Percentiles rank a stretch among this genome's conserved stretches.
These are phyloP conservation scores for Morpho achilles DNA, from an alignment of 2,888 invertebrate genomes.

Conservation along the genomic window DNA sequence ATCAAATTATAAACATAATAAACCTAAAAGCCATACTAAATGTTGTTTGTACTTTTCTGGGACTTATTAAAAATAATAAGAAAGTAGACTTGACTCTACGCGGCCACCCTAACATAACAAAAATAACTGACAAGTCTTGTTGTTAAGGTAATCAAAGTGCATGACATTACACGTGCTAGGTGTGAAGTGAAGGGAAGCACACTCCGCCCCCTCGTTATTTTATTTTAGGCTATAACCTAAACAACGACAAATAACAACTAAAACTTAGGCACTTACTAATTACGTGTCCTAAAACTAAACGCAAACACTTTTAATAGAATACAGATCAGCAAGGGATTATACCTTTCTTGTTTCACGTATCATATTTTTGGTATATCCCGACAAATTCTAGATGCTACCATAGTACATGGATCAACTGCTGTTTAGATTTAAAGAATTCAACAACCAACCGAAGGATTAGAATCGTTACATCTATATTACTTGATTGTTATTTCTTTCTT, in stretches of 20 bases:
- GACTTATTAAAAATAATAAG: constrained; percentile 13
- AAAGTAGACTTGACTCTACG: constrained; percentile 3
- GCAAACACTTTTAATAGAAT: not conserved
- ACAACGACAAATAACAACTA: constrained; percentile 41
- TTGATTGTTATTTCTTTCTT: too few relatives aligned
- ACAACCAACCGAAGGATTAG: too few relatives aligned
- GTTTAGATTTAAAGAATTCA: too few relatives aligned
- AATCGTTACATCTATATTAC: too few relatives aligned
- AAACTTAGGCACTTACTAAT: constrained; percentile 27
- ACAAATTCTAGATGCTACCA: too few relatives aligned
- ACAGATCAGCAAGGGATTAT: too few relatives aligned
- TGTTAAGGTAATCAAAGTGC: constrained; percentile 61
- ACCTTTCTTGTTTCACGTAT: too few relatives aligned
- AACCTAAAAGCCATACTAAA: too few relatives aligned
- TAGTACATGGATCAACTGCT: too few relatives aligned
- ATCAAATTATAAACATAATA: too few relatives aligned
- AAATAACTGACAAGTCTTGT: constrained; percentile 35
- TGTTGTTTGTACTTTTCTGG: too few relatives aligned
- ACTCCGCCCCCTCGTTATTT: constrained; percentile 55
- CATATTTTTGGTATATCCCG: too few relatives aligned
- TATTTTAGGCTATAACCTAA: constrained; percentile 59
- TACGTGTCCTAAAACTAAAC: constrained; percentile 26
- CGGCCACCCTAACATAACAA: constrained; percentile 17
- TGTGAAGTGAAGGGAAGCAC: constrained; percentile 64
- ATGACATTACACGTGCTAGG: constrained; percentile 69